phyloP scores from a whole-genome alignment of 2,888 invertebrate genomes.

The Melanotus villosus region DNA sequence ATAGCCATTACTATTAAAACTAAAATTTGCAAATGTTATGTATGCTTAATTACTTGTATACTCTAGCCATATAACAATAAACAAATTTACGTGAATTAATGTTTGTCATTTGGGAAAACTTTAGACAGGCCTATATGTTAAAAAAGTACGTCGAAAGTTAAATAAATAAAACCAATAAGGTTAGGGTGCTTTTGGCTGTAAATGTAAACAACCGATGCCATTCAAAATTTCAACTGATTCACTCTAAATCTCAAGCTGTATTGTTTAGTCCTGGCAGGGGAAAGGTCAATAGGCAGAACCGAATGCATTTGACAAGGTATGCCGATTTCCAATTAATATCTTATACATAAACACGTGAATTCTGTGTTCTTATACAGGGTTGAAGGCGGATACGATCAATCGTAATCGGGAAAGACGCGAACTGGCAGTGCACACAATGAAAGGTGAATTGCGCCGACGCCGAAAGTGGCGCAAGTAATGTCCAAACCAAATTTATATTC shows the following conservation, averaged over 20 bases:
- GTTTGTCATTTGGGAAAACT: too few relatives aligned
- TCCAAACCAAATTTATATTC: conserved; percentile 10
- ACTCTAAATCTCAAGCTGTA: neutral
- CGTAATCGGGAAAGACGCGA: conserved; percentile 44
- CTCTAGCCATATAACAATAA: too few relatives aligned
- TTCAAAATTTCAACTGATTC: conserved; percentile 14
- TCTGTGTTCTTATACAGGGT: conserved; percentile 22
- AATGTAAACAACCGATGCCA: conserved; percentile 23
- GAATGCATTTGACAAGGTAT: neutral
- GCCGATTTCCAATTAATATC: conserved; percentile 11
- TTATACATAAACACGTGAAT: conserved; percentile 31
- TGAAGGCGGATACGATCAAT: conserved; percentile 46
- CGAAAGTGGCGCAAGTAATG: conserved; percentile 2
- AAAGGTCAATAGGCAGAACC: neutral
- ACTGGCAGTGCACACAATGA: conserved; percentile 39
- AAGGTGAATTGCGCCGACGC: conserved; percentile 47
- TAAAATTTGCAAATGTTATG: neutral
- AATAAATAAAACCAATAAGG: conserved; percentile 8
- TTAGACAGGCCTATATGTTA: too few relatives aligned
- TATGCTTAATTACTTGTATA: too few relatives aligned
- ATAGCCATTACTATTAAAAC: conserved; percentile 1
- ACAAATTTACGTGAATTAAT: too few relatives aligned
- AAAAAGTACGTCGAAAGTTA: neutral
- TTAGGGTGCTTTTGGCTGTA: conserved; percentile 3
- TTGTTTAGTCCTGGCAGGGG: neutral